Evolutionary conservation across 2,888 invertebrate species (phyloP).

Genomic region (Aphodius sticticus): DNA sequence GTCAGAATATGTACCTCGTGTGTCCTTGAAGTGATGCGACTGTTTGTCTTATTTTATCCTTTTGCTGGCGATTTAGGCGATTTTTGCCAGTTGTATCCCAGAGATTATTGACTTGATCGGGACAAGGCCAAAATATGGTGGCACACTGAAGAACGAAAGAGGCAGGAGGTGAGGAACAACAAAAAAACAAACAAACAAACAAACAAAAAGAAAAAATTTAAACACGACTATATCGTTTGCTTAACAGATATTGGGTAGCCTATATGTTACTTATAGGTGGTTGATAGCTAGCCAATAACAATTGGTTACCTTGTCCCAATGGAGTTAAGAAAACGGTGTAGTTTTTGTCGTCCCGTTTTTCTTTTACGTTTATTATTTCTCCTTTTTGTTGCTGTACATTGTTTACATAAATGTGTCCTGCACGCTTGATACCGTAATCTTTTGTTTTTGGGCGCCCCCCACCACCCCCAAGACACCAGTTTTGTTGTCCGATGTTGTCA

Average conservation of each 20-base stretch:
- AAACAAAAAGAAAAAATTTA: slow-evolving; percentile 8
- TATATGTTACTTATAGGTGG: too few relatives aligned
- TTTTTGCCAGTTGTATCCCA: slow-evolving; percentile 99
- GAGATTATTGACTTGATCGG: slow-evolving; percentile 99
- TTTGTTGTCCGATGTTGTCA: slow-evolving; percentile 24
- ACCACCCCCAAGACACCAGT: slow-evolving; percentile 19
- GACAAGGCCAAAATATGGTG: slow-evolving; percentile 99
- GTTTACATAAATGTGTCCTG: slow-evolving; percentile 28
- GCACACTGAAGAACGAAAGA: slow-evolving; percentile 99
- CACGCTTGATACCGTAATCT: slow-evolving; percentile 26
- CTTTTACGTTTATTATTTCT: not conserved
- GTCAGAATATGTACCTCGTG: slow-evolving; percentile 22
- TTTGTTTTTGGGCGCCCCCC: slow-evolving; percentile 7
- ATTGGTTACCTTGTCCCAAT: not conserved
- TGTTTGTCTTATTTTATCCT: slow-evolving; percentile 64
- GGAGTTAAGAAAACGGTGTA: slow-evolving; percentile 45
- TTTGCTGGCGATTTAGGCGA: slow-evolving; percentile 81
- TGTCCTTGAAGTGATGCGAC: slow-evolving; percentile 54
- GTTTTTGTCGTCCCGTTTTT: slow-evolving; percentile 22
- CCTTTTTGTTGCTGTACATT: slow-evolving; percentile 9
- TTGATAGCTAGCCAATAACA: too few relatives aligned
- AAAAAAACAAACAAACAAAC: not conserved
- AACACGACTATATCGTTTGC: slow-evolving; percentile 41
- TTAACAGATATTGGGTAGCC: slow-evolving; percentile 37
- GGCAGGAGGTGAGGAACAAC: slow-evolving; percentile 94